Evolutionary conservation across 2,113 vertebrate genomes (phyloP).

Genomic region (Leptobrachium leishanense): DNA sequence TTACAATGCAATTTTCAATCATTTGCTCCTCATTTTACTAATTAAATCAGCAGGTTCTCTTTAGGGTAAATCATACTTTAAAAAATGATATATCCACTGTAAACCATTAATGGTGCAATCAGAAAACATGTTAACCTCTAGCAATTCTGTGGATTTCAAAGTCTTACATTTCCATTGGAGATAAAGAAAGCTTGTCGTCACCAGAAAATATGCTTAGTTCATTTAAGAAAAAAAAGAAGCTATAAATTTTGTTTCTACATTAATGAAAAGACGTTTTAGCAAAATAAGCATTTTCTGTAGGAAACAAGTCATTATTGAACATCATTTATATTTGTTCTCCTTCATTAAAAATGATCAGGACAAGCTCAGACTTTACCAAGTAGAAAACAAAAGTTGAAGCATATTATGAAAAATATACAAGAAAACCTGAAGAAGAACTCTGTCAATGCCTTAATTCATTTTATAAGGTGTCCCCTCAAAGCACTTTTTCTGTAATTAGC

Average conservation of each 20-base stretch:
- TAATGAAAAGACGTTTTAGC: too few relatives aligned
- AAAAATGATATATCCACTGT: neutral
- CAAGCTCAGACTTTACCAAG: too few relatives aligned
- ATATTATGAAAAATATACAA: too few relatives aligned
- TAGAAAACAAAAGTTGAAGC: too few relatives aligned
- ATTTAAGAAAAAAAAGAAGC: neutral
- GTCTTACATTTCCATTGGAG: neutral
- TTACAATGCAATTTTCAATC: constrained; percentile 44
- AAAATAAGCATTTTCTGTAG: too few relatives aligned
- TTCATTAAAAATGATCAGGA: too few relatives aligned
- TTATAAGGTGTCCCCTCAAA: too few relatives aligned
- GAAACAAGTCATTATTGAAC: too few relatives aligned
- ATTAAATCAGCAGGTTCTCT: constrained; percentile 47
- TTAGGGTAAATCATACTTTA: constrained; percentile 33
- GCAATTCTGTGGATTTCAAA: neutral
- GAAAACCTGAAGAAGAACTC: too few relatives aligned
- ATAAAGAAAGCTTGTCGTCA: neutral
- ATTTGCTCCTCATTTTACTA: constrained; percentile 38
- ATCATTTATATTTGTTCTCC: too few relatives aligned
- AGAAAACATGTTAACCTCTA: constrained; percentile 26
- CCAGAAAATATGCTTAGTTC: neutral
- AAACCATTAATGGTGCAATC: constrained; percentile 18
- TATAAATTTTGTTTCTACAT: neutral
- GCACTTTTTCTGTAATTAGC: too few relatives aligned
- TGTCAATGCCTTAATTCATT: too few relatives aligned